Percentiles rank a stretch among this genome's conserved stretches.
Conservation (phyloP, 2,888 invertebrate genomes). For the Cyrtodaria siliqua region DNA sequence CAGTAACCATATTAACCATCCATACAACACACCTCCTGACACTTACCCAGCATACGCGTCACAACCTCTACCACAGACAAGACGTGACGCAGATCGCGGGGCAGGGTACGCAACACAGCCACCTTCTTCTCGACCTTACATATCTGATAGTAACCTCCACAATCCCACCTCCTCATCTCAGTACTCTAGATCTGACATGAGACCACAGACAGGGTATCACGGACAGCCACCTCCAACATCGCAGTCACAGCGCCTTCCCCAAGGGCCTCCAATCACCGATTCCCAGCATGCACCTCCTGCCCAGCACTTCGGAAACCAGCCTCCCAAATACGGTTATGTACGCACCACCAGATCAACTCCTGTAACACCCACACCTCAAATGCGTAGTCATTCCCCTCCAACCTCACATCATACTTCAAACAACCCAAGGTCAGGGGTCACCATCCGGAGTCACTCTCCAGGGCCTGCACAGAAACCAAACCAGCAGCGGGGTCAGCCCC, state of each 20-base stretch:
- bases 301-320: constrained; percentile 8
- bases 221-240: constrained; percentile 10
- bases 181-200: background rate
- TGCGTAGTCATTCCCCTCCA: constrained; percentile 32
- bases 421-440: too few relatives aligned
- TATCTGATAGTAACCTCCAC: too few relatives aligned
- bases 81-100: too few relatives aligned
- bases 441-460: constrained; percentile 43
- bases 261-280: background rate
- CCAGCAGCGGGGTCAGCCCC: too few relatives aligned
- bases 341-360: constrained; percentile 41
- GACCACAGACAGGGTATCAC: constrained; percentile 3
- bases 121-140: too few relatives aligned
- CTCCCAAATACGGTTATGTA: constrained; percentile 35
- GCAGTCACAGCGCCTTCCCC: constrained; percentile 32
- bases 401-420: constrained; percentile 1
- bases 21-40: too few relatives aligned
- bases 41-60: constrained; percentile 4
- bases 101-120: too few relatives aligned
- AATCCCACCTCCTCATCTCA: background rate
- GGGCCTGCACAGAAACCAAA: constrained; percentile 18
- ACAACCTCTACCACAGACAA: constrained; percentile 10
- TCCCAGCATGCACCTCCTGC: constrained; percentile 4
- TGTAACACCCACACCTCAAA: constrained; percentile 47
- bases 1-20: too few relatives aligned